Conservation (phyloP, 2,797 vertebrate species). For the Chloroceryle amazona region DNA sequence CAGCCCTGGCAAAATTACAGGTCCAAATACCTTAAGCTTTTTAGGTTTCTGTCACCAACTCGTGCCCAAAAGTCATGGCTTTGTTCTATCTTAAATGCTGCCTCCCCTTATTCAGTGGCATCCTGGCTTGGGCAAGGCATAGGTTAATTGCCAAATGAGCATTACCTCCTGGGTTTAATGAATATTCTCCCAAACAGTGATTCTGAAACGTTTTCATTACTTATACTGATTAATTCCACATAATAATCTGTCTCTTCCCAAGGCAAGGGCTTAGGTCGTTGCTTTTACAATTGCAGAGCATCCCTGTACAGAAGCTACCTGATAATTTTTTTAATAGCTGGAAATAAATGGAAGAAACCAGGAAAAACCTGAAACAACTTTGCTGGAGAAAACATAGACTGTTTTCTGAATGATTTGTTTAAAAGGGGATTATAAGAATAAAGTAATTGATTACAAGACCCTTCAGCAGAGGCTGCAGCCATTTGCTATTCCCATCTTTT, state of each 20-base stretch:
- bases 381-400: not conserved
- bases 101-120: not conserved
- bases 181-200: not conserved
- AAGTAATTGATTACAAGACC: not conserved
- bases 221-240: not conserved
- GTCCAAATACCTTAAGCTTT: not conserved
- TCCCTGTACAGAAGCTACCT: not conserved
- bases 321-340: not conserved
- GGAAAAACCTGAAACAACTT: not conserved
- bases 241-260: not conserved
- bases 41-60: not conserved
- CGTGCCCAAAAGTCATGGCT: not conserved
- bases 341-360: not conserved
- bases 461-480: not conserved
- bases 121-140: not conserved
- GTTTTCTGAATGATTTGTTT: not conserved
- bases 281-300: not conserved
- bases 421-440: not conserved
- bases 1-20: constrained; percentile 3
- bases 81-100: not conserved
- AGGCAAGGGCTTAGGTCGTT: not conserved
- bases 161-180: fast-evolving
- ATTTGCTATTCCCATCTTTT: not conserved
- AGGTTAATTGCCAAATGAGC: not conserved
- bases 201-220: not conserved